These are phyloP conservation scores for Cariama cristata DNA, from an alignment of 2,113 vertebrate genomes.

Conservation along the genomic window DNA sequence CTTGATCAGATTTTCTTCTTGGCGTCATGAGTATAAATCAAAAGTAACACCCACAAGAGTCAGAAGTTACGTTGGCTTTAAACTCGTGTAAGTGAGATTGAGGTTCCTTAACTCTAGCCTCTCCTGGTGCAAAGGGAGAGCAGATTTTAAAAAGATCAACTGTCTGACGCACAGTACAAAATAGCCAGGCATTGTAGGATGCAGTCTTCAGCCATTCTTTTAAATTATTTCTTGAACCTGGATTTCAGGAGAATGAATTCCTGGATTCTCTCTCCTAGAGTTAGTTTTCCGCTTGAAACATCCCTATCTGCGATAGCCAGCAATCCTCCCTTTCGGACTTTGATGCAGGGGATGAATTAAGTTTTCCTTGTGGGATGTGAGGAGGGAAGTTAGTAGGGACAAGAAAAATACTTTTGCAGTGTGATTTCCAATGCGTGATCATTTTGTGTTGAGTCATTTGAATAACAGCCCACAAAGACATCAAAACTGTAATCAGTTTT, in stretches of 20 bases:
- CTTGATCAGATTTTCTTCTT: conserved; percentile 50
- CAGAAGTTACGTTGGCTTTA: background rate
- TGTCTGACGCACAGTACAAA: background rate
- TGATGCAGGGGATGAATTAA: background rate
- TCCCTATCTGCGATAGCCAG: background rate
- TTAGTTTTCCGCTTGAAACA: background rate
- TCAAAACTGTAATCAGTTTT: background rate
- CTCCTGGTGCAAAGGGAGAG: background rate
- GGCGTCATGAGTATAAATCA: conserved; percentile 32
- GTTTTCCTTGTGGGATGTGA: background rate
- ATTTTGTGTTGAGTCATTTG: background rate
- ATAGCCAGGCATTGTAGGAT: background rate
- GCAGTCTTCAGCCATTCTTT: background rate
- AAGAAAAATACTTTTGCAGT: background rate
- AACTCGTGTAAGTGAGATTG: conserved; percentile 23
- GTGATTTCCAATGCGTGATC: background rate
- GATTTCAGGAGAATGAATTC: background rate
- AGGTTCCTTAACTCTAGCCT: background rate
- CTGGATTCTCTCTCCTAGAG: background rate
- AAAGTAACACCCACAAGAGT: conserved; percentile 51
- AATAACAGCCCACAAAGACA: background rate
- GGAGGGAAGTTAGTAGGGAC: background rate
- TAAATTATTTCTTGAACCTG: background rate
- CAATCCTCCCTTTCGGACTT: background rate
- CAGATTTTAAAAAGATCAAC: background rate